These are phyloP conservation scores for Oncorhynchus tshawytscha DNA, from an alignment of 2,113 vertebrate species.

Conservation along the genomic window DNA sequence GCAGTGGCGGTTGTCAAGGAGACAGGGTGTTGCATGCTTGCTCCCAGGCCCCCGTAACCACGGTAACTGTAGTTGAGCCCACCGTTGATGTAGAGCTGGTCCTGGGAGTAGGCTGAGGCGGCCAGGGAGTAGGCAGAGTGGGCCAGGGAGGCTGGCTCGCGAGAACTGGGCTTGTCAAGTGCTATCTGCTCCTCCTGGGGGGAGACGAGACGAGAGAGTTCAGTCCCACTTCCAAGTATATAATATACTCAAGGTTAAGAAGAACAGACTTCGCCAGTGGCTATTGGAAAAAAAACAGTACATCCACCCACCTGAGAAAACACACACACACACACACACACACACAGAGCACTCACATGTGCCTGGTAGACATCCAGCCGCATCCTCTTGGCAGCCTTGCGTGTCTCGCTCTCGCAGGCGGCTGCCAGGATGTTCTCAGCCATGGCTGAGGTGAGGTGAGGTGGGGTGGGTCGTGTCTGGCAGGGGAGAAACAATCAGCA, in stretches of 20 bases:
- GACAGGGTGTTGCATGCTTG: conserved; percentile 84
- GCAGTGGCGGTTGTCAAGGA: conserved; percentile 82
- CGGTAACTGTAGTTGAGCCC: conserved; percentile 96
- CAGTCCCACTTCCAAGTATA: neutral
- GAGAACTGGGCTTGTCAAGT: conserved; percentile 83
- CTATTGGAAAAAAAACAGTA: neutral
- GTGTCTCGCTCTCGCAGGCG: conserved; percentile 93
- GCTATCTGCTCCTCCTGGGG: conserved; percentile 83
- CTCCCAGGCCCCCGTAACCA: conserved; percentile 82
- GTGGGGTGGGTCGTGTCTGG: conserved; percentile 93
- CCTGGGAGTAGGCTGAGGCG: conserved; percentile 90
- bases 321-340: conserved; percentile 28
- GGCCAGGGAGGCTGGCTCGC: conserved; percentile 81
- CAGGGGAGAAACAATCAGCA: neutral
- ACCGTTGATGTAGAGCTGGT: conserved; percentile 95
- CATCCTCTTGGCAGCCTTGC: conserved; percentile 98
- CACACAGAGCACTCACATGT: conserved; percentile 70
- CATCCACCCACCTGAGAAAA: neutral
- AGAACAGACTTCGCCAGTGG: neutral
- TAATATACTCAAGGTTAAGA: neutral
- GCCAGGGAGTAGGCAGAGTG: conserved; percentile 89
- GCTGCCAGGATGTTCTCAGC: conserved; percentile 98
- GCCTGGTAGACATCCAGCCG: conserved; percentile 91
- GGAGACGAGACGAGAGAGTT: neutral
- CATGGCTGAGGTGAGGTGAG: conserved; percentile 98